Percentiles rank a stretch among this genome's conserved stretches.
phyloP scores from a whole-genome alignment of 2,113 vertebrate genomes.

The Mus musculus region GRCm39 chr13:97198001-97198500 shows the following conservation, averaged over 20 bases:
- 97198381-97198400: neutral
- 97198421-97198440: neutral
- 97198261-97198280: neutral
- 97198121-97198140: neutral
- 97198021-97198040: neutral
- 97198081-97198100: neutral
- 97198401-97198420: neutral
- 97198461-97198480: neutral
- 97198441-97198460: neutral
- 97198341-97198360: neutral
- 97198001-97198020: neutral
- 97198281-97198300: constrained; percentile 17
- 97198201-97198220: neutral
- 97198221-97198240: neutral
- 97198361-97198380: neutral
- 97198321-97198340: neutral
- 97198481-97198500: no score
- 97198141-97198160: no score
- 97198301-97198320: constrained; percentile 27
- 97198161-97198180: no score
- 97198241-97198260: constrained; percentile 50
- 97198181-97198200: neutral
- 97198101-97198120: neutral
- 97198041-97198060: neutral
- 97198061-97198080: neutral